Conservation (phyloP, 2,797 vertebrate species). For the Vipera ursinii region DNA sequence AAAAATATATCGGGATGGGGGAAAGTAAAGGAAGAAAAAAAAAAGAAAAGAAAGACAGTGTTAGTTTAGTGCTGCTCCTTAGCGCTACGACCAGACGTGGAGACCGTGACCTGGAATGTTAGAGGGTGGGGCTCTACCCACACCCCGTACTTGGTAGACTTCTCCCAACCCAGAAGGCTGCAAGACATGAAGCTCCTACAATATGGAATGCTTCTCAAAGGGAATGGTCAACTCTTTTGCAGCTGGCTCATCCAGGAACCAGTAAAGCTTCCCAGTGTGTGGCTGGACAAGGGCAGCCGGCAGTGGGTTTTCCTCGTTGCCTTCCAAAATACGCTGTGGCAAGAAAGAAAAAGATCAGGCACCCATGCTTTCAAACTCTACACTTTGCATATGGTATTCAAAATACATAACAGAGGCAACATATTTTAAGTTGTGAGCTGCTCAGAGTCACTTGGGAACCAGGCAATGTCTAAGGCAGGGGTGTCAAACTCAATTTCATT, state of each 20-base stretch:
- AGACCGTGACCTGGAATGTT: slow-evolving; percentile 39
- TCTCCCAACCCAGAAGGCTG: slow-evolving; percentile 23
- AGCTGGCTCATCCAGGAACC: slow-evolving; percentile 87
- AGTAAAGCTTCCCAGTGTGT: slow-evolving; percentile 78
- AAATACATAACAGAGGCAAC: background rate
- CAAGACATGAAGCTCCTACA: slow-evolving; percentile 48
- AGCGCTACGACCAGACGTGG: slow-evolving; percentile 15
- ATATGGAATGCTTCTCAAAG: slow-evolving; percentile 75
- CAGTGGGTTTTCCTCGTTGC: slow-evolving; percentile 71
- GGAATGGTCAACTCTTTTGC: slow-evolving; percentile 78
- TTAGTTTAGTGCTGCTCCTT: slow-evolving; percentile 27
- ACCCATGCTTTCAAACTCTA: background rate
- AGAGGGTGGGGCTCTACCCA: background rate
- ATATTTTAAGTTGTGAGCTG: background rate
- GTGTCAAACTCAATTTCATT: too few species aligned
- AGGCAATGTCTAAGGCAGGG: background rate
- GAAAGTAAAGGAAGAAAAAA: background rate
- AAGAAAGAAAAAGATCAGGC: background rate
- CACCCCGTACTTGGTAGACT: background rate
- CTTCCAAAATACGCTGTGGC: slow-evolving; percentile 81
- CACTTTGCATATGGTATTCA: background rate
- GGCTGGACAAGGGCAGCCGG: slow-evolving; percentile 84
- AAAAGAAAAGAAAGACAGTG: background rate
- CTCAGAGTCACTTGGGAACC: background rate
- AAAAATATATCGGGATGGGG: background rate